These are phyloP conservation scores for Synergus gifuensis DNA, from an alignment of 2,888 invertebrate species.

Conservation along the genomic window DNA sequence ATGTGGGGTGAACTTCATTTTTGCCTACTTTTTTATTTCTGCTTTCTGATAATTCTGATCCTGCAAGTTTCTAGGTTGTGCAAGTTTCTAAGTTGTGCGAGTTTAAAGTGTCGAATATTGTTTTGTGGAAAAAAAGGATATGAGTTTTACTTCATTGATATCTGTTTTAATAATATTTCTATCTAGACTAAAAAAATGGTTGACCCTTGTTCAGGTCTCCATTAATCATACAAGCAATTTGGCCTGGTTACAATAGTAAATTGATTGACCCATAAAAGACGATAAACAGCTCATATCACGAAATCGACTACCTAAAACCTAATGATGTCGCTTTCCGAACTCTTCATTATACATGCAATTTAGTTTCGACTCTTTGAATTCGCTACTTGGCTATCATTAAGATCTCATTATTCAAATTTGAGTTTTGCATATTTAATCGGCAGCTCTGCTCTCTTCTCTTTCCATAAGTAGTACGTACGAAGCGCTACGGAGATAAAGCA, in stretches of 20 bases:
- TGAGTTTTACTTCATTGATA: too few relatives aligned
- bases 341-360: constrained; percentile 43
- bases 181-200: not conserved
- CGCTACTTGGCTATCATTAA: constrained; percentile 68
- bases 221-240: not conserved
- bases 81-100: too few relatives aligned
- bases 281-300: constrained; percentile 16
- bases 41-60: not conserved
- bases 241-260: not conserved
- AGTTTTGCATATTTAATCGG: constrained; percentile 76
- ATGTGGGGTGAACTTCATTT: constrained; percentile 18
- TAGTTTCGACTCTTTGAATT: constrained; percentile 45
- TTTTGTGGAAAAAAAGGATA: too few relatives aligned
- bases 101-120: too few relatives aligned
- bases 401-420: constrained; percentile 77
- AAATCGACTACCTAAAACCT: constrained; percentile 1
- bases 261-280: constrained; percentile 12
- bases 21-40: constrained; percentile 42
- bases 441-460: constrained; percentile 54
- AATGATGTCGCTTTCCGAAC: constrained; percentile 42
- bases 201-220: not conserved
- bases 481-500: constrained; percentile 74
- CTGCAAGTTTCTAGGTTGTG: too few relatives aligned
- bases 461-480: constrained; percentile 66
- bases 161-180: too few relatives aligned